Conservation (phyloP, 2,888 invertebrate species). For the Nomada flava region DNA sequence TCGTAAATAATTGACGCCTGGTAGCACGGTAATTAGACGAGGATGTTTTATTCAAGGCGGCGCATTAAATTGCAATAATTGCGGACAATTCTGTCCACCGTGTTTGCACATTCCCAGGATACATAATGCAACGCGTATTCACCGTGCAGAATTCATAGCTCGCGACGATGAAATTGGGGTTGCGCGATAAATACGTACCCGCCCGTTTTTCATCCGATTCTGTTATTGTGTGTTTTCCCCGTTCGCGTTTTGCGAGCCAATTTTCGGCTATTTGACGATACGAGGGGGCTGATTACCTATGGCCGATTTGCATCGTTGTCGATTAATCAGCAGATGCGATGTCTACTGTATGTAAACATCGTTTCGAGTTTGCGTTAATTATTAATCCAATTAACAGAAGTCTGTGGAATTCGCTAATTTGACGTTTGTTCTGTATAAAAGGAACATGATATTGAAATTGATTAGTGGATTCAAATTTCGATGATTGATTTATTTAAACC, state of each 20-base stretch:
- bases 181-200: constrained; percentile 47
- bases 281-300: constrained; percentile 12
- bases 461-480: no score
- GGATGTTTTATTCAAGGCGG: constrained; percentile 53
- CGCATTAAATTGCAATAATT: constrained; percentile 54
- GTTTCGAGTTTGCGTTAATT: not conserved
- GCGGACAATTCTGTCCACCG: constrained; percentile 51
- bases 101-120: constrained; percentile 57
- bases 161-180: constrained; percentile 52
- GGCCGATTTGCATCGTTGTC: constrained; percentile 15
- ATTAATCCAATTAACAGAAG: no score
- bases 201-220: not conserved
- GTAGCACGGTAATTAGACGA: constrained; percentile 36
- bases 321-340: not conserved
- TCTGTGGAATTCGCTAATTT: no score
- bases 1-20: not conserved
- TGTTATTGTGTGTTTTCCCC: constrained; percentile 25
- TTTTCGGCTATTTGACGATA: constrained; percentile 20
- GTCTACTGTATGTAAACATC: not conserved
- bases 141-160: constrained; percentile 51
- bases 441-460: no score
- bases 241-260: constrained; percentile 26
- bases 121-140: constrained; percentile 55
- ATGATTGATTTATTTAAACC: no score
- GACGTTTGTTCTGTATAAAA: no score